Percentiles rank a stretch among this genome's conserved stretches.
Evolutionary conservation across 2,888 invertebrate species (phyloP).

Genomic region (Drosophila tripunctata): DNA sequence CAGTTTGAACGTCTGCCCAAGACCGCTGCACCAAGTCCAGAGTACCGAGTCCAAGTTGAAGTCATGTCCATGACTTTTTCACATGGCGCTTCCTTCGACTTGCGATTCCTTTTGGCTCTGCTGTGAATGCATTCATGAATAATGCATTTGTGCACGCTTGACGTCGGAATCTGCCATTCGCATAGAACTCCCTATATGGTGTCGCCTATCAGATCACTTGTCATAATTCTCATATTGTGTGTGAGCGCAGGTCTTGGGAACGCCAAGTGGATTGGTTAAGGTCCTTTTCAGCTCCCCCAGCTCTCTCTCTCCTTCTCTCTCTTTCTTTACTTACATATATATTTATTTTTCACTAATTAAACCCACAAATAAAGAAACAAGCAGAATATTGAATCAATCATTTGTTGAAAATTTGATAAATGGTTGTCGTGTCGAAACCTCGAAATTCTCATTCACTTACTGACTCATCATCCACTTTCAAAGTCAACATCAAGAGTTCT

Average conservation of each 20-base stretch:
- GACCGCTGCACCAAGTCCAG: background rate
- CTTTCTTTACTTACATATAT: constrained; percentile 20
- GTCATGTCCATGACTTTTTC: constrained; percentile 15
- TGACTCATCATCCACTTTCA: constrained; percentile 11
- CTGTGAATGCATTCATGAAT: constrained; percentile 62
- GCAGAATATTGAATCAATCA: constrained; percentile 67
- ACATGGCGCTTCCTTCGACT: constrained; percentile 67
- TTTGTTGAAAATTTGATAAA: constrained; percentile 76
- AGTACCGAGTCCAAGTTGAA: background rate
- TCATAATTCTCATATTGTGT: constrained; percentile 79
- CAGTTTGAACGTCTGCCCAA: constrained; percentile 24
- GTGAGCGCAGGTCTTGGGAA: constrained; percentile 62
- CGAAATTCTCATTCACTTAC: constrained; percentile 27
- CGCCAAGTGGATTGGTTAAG: constrained; percentile 43
- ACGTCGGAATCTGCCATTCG: constrained; percentile 67
- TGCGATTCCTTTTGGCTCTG: constrained; percentile 32
- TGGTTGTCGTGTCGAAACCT: constrained; percentile 50
- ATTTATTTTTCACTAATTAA: constrained; percentile 70
- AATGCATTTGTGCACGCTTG: constrained; percentile 62
- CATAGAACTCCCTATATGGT: constrained; percentile 77
- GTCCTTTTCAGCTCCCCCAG: constrained; percentile 26
- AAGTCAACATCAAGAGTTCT: constrained; percentile 9
- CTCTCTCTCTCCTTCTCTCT: constrained; percentile 5
- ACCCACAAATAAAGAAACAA: constrained; percentile 43
- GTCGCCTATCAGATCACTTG: constrained; percentile 79